Base-by-base conservation (phyloP, 1,140 invertebrate species). In the Drosophila ambigua region DNA sequence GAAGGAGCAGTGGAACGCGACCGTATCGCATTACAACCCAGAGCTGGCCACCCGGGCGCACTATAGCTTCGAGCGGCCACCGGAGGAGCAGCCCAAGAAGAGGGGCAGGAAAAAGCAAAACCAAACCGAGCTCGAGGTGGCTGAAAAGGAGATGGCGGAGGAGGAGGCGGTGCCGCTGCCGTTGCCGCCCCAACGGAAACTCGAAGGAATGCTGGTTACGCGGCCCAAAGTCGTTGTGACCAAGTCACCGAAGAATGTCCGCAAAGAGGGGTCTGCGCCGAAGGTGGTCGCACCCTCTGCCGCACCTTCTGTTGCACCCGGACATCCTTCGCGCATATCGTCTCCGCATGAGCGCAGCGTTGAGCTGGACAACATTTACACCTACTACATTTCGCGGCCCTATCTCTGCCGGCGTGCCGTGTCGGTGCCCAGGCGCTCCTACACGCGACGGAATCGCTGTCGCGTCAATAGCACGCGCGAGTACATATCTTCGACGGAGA, bases 51-150 rank as follows among this genome's bases (percentile, higher is more conserved):
- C 66, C 2, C 50, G 75, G 2, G 82, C 84, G 0, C 82, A 79
- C 46, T 91, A 91, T 31, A 90, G 90, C 16, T 91, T 91, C 11
- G 90, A 91, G 39, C 62, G 83, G 0, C 55, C 57, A 0, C 39
- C 65, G 0, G 83, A 88, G 15, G 83, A 87, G 16, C 45, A 41
- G 0, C 20, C 13, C 1, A 82, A 88, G 23, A 82, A 78, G 31
- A 68, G 52, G 5, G 61, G 55, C n/a, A 80, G 69, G 39, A 65
- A 84, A 5, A 74, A 74, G 35, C 4, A 0, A 0, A 60, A 61
- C 41, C 0, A 5, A 31, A 50, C 24, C 2, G 26, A 2, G 53
- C 39, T 2, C n/a, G 6, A 23, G 28, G 15, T 28, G 23, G 6
- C 26, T 15, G 15, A 58, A 57, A 26, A 48, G 28, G 15, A 62